phyloP scores from a whole-genome alignment of 2,113 vertebrate genomes.

The Elachura formosa region DNA sequence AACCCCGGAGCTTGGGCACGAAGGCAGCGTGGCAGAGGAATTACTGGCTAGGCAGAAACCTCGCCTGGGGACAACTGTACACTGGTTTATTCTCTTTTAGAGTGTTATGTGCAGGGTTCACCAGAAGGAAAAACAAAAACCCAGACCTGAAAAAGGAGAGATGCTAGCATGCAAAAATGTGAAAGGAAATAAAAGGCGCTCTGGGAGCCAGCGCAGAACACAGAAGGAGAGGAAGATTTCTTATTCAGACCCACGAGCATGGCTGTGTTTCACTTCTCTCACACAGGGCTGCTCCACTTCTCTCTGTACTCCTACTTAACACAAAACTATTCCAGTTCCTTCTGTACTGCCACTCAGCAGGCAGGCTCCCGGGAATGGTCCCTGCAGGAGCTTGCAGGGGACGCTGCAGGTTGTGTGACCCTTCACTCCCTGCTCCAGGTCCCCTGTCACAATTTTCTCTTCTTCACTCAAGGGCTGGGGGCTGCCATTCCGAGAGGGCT shows the following conservation, averaged over 20 bases:
- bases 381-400: background rate
- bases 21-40: conserved; percentile 16
- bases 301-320: background rate
- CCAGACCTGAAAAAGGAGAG: background rate
- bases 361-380: background rate
- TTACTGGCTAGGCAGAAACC: conserved; percentile 48
- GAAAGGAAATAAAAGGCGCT: conserved; percentile 26
- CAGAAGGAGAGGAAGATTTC: background rate
- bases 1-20: background rate
- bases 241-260: background rate
- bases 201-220: background rate
- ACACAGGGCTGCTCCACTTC: background rate
- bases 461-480: background rate
- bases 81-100: background rate
- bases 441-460: background rate
- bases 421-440: background rate
- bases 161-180: conserved; percentile 8
- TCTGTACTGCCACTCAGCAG: background rate
- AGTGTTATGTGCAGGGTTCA: background rate
- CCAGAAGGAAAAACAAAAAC: background rate
- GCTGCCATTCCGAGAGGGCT: background rate
- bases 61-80: conserved; percentile 21
- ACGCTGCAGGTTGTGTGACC: background rate
- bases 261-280: background rate
- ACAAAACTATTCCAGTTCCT: background rate